Conservation (phyloP, 2,113 vertebrate species). For the Tyto alba region DNA sequence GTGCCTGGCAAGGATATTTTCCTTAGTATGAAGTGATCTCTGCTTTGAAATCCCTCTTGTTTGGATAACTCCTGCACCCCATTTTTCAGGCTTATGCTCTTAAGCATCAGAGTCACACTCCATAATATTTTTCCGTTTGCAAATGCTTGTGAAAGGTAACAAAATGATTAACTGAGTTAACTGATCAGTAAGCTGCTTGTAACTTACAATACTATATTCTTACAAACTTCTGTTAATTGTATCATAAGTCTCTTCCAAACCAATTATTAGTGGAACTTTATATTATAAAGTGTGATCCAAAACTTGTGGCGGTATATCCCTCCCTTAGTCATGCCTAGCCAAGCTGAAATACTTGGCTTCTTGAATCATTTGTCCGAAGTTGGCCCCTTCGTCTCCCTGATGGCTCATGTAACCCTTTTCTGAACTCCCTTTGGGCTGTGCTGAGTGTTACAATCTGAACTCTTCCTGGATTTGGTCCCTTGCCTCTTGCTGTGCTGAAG, state of each 20-base stretch:
- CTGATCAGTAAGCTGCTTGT: neutral
- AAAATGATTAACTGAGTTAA: neutral
- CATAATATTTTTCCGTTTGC: neutral
- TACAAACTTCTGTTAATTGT: neutral
- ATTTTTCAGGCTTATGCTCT: neutral
- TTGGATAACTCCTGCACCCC: neutral
- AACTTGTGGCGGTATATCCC: neutral
- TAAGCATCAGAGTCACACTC: neutral
- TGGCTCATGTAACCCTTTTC: constrained; percentile 26
- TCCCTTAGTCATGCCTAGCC: constrained; percentile 36
- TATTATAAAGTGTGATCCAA: constrained; percentile 15
- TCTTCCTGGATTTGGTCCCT: constrained; percentile 38
- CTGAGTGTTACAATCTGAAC: constrained; percentile 36
- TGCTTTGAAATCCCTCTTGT: neutral
- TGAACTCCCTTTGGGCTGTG: constrained; percentile 56
- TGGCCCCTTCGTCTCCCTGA: neutral
- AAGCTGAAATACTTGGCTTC: constrained; percentile 51
- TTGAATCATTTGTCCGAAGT: constrained; percentile 42
- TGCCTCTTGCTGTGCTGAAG: neutral
- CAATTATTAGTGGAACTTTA: neutral
- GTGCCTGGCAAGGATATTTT: constrained; percentile 13
- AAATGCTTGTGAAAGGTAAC: neutral
- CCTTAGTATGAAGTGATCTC: neutral
- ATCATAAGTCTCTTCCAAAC: neutral
- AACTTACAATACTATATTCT: neutral